A percentile compares a stretch with the other conserved stretches of the same genome.
Conservation (phyloP, 2,797 vertebrate species). For the Tachyglossus aculeatus region DNA sequence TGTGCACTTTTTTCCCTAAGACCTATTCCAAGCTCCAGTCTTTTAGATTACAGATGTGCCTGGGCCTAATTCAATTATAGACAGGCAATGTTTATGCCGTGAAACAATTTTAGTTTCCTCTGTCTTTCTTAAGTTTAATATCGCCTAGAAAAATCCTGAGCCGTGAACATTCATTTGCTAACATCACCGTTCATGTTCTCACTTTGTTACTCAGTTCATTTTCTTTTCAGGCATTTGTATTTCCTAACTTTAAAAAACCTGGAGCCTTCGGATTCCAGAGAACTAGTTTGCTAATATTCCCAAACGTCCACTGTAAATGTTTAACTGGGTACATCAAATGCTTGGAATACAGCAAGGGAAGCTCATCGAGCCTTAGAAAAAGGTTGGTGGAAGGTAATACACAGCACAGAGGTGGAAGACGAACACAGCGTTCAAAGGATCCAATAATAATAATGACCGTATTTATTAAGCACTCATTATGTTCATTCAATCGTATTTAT, state of each 20-base stretch:
- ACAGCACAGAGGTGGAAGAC: too few species aligned
- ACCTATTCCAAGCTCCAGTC: too few species aligned
- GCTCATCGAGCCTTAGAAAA: too few species aligned
- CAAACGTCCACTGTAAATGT: fast-evolving
- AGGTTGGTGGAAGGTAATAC: too few species aligned
- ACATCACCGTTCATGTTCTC: background rate
- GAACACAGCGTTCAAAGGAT: too few species aligned
- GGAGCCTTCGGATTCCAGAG: background rate
- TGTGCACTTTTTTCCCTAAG: too few species aligned
- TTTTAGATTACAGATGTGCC: too few species aligned
- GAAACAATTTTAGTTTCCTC: background rate
- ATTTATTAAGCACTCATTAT: too few species aligned
- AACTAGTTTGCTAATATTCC: background rate
- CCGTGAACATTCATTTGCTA: fast-evolving
- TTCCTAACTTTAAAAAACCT: background rate
- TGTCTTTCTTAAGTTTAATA: fast-evolving
- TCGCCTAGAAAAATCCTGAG: background rate
- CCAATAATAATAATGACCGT: too few species aligned
- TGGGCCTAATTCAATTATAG: too few species aligned
- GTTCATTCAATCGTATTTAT: too few species aligned
- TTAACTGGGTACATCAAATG: background rate
- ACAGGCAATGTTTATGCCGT: background rate
- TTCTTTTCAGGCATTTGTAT: background rate
- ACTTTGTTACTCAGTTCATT: background rate
- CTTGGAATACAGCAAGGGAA: background rate